A percentile compares a stretch with the other conserved stretches of the same genome.
These are phyloP conservation scores for Drosophila vallismaia DNA, from an alignment of 2,888 invertebrate genomes.

Conservation along the genomic window DNA sequence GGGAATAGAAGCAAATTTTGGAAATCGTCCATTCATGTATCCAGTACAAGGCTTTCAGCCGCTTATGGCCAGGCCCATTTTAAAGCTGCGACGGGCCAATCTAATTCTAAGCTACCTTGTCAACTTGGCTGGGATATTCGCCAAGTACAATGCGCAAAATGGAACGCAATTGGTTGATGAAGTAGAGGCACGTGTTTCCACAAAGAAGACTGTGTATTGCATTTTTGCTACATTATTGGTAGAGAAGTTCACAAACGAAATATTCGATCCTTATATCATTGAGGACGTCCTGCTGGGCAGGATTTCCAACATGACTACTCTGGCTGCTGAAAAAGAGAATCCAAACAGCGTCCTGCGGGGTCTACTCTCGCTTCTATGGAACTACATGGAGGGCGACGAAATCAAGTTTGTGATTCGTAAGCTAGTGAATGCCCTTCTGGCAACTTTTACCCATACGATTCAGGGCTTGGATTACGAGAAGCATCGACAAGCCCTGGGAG, in stretches of 20 bases:
- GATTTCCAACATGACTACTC: constrained; percentile 66
- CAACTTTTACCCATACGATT: constrained; percentile 79
- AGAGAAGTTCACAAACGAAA: constrained; percentile 86
- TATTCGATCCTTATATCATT: constrained; percentile 88
- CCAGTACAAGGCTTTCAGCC: constrained; percentile 88
- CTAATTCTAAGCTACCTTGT: constrained; percentile 79
- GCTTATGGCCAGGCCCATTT: constrained; percentile 85
- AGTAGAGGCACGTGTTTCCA: constrained; percentile 59
- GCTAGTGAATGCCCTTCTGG: constrained; percentile 77
- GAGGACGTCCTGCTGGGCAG: constrained; percentile 88
- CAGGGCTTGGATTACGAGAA: constrained; percentile 81
- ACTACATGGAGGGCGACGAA: constrained; percentile 82
- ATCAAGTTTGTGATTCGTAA: constrained; percentile 81
- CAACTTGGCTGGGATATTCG: constrained; percentile 80
- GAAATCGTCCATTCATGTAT: constrained; percentile 88
- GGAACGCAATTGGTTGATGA: constrained; percentile 1
- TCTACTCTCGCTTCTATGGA: constrained; percentile 82
- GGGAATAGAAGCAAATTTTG: constrained; percentile 91
- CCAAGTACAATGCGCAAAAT: constrained; percentile 71
- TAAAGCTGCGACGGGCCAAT: constrained; percentile 76
- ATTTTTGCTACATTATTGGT: constrained; percentile 86
- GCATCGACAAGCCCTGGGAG: constrained; percentile 84
- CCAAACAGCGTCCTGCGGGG: constrained; percentile 78
- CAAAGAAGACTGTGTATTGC: constrained; percentile 85
- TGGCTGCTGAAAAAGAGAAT: constrained; percentile 72